Base-by-base conservation (phyloP, 2,888 invertebrate species). In the Sarcophaga caerulescens region DNA sequence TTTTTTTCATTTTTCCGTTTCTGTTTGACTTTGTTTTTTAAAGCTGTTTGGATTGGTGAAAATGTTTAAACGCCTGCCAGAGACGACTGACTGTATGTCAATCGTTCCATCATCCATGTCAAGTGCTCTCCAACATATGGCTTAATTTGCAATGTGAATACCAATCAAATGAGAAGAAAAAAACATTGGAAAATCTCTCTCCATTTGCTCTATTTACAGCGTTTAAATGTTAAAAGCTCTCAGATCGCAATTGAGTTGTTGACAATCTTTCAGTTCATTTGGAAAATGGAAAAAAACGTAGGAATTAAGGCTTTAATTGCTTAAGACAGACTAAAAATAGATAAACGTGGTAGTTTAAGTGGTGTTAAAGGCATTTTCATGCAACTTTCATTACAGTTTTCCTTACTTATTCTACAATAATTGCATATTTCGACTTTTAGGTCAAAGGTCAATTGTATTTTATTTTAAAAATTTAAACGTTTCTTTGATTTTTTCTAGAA, bases 51-150 rank as follows among this genome's bases (percentile, higher is more conserved):
- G 12, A 11, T 1, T 71, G 19, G 14, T 12, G 6, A 12, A 19
- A 21, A 45, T 25, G 23, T 45, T n/a, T 52, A 52, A 52, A 52
- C 12, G 25, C 3, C 4, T 45, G 44, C 44, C 63, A 25, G 63
- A 35, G 14, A 12, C 14, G 14, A 11, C 63, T 14, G 62, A 3
- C 23, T 63, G 19, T 25, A 68, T 68, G 66, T 68, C 68, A 68
- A 45, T 45, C 14, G 3, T n/a, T 4, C 21, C 11, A 11, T 19
- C 19, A 60, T 52, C 10, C 4, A 52, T 44, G 63, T 66, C 65
- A 73, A 65, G 17, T 57, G 12, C 47, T 25, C 59, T 35, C 10
- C 63, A 71, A 35, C 75, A 79, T 35, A 60, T 75, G 65, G 74
- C 35, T 70, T 74, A 63, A 57, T 83, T 78, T 79, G 4, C 59